Conservation (phyloP, 2,888 invertebrate species). For the Temnothorax rugatulus region DNA sequence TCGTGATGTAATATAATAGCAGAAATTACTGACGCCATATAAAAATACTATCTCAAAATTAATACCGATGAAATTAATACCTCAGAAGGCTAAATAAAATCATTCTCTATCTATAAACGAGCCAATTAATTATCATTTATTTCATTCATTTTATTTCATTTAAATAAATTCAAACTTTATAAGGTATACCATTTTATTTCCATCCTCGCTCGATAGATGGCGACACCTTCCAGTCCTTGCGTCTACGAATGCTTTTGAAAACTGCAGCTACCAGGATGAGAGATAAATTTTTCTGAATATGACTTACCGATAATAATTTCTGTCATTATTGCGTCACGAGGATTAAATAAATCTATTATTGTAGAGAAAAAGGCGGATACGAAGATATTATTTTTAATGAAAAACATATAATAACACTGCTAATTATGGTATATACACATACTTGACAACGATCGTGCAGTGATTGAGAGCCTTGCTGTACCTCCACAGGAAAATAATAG, state of each 20-base stretch:
- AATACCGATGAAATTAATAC: neutral
- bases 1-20: neutral
- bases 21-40: conserved; percentile 3
- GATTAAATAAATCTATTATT: neutral
- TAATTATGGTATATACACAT: neutral
- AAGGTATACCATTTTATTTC: neutral
- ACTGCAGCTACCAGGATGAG: neutral
- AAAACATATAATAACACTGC: neutral
- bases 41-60: neutral
- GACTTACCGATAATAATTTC: neutral
- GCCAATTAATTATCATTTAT: neutral
- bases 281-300: neutral
- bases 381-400: neutral
- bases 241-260: neutral
- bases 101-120: neutral
- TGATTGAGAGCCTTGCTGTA: neutral
- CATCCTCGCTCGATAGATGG: neutral
- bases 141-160: neutral
- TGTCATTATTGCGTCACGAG: neutral
- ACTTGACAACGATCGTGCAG: neutral
- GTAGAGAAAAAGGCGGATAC: neutral
- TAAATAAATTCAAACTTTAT: conserved; percentile 11
- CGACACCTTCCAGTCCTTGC: neutral
- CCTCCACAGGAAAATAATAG: neutral
- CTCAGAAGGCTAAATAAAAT: neutral